phyloP scores from a whole-genome alignment of 2,797 vertebrate genomes.

The Pantherophis alleghaniensis region DNA sequence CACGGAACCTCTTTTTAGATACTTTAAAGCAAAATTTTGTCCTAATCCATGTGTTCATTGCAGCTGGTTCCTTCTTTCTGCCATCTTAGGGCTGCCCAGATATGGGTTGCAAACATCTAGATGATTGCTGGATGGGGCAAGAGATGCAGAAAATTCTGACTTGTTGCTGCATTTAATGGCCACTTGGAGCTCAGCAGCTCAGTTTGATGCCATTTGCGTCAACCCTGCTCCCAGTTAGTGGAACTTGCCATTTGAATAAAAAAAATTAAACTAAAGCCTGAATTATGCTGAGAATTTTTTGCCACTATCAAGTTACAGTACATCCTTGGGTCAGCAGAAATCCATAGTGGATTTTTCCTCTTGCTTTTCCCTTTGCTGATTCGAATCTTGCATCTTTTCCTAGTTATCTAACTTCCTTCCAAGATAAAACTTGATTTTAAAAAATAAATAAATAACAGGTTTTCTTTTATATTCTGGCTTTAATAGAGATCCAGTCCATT shows the following conservation, averaged over 20 bases:
- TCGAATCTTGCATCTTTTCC: neutral
- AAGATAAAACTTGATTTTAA: neutral
- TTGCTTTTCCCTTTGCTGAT: neutral
- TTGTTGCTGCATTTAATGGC: neutral
- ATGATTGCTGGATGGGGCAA: neutral
- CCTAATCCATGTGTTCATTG: neutral
- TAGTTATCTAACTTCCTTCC: neutral
- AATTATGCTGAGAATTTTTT: neutral
- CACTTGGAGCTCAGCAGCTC: neutral
- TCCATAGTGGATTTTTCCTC: neutral
- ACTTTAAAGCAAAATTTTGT: neutral
- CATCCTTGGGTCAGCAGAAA: neutral
- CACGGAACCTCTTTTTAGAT: neutral
- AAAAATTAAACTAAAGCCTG: neutral
- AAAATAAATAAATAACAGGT: neutral
- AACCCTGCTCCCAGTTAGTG: neutral
- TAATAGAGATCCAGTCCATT: neutral
- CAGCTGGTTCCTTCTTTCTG: neutral
- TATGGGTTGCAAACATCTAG: neutral
- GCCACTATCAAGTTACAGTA: neutral
- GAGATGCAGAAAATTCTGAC: neutral
- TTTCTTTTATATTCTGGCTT: neutral
- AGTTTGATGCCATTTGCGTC: neutral
- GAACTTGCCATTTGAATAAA: neutral
- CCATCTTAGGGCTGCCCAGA: neutral